phyloP scores from a whole-genome alignment of 2,113 vertebrate species.

The Caranx ignobilis region DNA sequence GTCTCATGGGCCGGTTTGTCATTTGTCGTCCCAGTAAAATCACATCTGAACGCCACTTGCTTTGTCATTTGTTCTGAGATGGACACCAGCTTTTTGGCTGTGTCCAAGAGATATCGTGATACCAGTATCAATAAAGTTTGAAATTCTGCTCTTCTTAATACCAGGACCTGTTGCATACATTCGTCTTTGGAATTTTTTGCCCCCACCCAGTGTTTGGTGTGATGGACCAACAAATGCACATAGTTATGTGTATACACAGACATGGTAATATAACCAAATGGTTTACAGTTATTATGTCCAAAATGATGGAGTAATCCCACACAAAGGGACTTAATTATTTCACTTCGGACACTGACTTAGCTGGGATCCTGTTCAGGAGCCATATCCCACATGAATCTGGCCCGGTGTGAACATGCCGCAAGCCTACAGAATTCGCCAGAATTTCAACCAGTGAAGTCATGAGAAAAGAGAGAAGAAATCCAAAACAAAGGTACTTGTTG shows the following conservation, averaged over 20 bases:
- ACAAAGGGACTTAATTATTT: not conserved
- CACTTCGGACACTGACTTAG: not conserved
- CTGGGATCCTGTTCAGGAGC: not conserved
- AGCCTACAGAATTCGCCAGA: not conserved
- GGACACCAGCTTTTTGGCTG: not conserved
- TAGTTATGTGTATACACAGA: not conserved
- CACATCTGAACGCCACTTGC: not conserved
- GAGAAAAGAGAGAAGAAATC: not conserved
- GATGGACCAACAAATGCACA: too few relatives aligned
- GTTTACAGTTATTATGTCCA: not conserved
- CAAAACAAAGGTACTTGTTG: not conserved
- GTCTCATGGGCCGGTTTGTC: constrained; percentile 12
- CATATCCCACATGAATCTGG: not conserved
- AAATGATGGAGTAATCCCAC: not conserved
- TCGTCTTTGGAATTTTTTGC: too few relatives aligned
- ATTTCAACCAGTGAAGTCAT: not conserved
- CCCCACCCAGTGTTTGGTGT: too few relatives aligned
- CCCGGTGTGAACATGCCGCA: not conserved
- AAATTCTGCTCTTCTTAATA: not conserved
- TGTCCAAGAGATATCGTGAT: not conserved
- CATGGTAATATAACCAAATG: too few relatives aligned
- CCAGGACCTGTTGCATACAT: too few relatives aligned
- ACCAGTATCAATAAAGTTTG: not conserved
- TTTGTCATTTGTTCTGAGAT: constrained; percentile 3
- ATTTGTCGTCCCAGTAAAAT: constrained; percentile 32